A percentile compares a stretch with the other conserved stretches of the same genome.
phyloP scores from a whole-genome alignment of 2,113 vertebrate genomes.

The Opisthocomus hoazin region DNA sequence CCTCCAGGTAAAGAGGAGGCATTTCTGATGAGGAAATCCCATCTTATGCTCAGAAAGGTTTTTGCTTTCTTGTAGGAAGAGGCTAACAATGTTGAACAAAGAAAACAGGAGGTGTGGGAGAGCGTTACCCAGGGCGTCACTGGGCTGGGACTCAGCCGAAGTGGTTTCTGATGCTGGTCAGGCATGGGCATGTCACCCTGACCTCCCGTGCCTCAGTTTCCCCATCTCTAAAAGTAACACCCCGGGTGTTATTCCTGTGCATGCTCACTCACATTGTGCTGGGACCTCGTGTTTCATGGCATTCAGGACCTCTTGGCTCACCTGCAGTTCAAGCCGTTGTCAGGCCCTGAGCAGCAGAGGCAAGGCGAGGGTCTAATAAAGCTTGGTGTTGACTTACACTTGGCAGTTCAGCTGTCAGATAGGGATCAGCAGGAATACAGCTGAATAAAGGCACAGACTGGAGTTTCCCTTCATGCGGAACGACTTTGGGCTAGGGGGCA shows the following conservation, averaged over 20 bases:
- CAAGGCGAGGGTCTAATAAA: background rate
- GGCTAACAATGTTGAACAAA: background rate
- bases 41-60: background rate
- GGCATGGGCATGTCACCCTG: fast-evolving
- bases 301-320: background rate
- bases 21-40: background rate
- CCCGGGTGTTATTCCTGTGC: background rate
- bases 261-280: fast-evolving
- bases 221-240: background rate
- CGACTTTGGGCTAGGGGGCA: background rate
- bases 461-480: background rate
- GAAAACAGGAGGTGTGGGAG: fast-evolving
- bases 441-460: background rate
- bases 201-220: background rate
- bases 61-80: background rate
- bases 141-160: background rate
- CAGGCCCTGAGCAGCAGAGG: background rate
- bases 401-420: background rate
- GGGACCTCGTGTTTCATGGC: background rate
- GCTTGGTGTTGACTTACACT: background rate
- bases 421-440: background rate
- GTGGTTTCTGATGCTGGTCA: background rate
- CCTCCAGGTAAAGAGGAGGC: background rate
- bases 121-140: fast-evolving
- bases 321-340: background rate